Evolutionary conservation across 1,140 invertebrate species (phyloP), one percentile per base, ranked within the genome.

Genomic region (Lethrus apterus): DNA sequence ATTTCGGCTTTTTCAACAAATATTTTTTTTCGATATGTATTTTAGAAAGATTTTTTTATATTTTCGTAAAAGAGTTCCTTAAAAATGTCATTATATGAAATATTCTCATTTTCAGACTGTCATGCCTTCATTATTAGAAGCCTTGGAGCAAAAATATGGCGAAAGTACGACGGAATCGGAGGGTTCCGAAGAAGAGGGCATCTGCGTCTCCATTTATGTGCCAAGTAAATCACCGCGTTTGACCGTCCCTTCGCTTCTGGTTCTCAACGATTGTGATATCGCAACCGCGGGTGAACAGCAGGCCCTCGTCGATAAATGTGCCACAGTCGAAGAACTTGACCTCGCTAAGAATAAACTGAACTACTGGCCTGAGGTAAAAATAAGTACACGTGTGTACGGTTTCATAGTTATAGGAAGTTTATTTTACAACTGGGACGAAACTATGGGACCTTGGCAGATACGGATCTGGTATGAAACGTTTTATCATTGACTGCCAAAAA

Each of bases 221-320:
- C 86, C 84, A 15, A 86, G 87, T 57, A 76, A 83, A 40, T 83
- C 83, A 2, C 86, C 86, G 2, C 73, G 87, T 26, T 72, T 77
- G 50, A 73, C 79, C 56, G 83, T 93, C 36, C 89, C 89, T 4
- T 81, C 85, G 0, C 69, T 89, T n/a, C 68, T 93, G 38, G 87
- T 90, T 30, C 73, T 93, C n/a, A 89, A 91, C 57, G 86, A 89
- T 61, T 89, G 86, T 65, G 84, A 88, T 63, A 92, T 93, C 50
- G 81, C 87, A 50, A 82, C 79, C 49, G 87, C 86, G 31, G 90
- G 90, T n/a, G 83, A 86, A 59, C 80, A 83, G 13, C 73, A 79
- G 24, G 79, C 81, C 38, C 70, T 94, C 15, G 76, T 80, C 21
- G 80, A 81, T 46, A 87, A 91, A 65, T 94, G 90, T 64, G 78